Evolutionary conservation across 2,888 invertebrate species (phyloP).

Genomic region (Octonoba sinensis): DNA sequence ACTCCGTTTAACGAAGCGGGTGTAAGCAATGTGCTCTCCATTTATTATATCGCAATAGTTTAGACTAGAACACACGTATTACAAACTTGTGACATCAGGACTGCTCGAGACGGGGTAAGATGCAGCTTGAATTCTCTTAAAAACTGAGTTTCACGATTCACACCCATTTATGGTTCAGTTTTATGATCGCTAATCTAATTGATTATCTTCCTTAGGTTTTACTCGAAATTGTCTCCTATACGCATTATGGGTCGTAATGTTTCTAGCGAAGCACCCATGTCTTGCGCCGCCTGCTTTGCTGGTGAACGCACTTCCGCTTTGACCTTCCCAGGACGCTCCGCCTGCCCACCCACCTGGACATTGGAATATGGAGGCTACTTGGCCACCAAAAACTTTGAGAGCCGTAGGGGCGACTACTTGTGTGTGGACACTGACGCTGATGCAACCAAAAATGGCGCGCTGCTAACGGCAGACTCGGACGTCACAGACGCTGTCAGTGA

Average conservation of each 20-base stretch:
- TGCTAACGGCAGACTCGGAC: constrained; percentile 9
- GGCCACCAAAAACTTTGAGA: constrained; percentile 29
- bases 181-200: too few species aligned
- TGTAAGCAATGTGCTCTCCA: too few species aligned
- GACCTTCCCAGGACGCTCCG: constrained; percentile 17
- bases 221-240: constrained; percentile 36
- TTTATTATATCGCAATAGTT: too few species aligned
- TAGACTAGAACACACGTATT: too few species aligned
- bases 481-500: constrained; percentile 25
- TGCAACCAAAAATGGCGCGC: background rate
- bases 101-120: background rate
- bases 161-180: too few species aligned
- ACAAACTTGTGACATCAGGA: background rate
- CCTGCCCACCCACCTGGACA: constrained; percentile 46
- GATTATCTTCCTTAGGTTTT: constrained; percentile 16
- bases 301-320: constrained; percentile 33
- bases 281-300: constrained; percentile 33
- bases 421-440: constrained; percentile 33
- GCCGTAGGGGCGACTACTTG: constrained; percentile 37
- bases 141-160: background rate
- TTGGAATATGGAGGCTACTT: constrained; percentile 50
- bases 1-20: too few species aligned
- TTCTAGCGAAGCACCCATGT: background rate
- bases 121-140: background rate
- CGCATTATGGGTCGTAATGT: constrained; percentile 17